phyloP scores from a whole-genome alignment of 2,888 invertebrate species.

The Drosophila cognata region DNA sequence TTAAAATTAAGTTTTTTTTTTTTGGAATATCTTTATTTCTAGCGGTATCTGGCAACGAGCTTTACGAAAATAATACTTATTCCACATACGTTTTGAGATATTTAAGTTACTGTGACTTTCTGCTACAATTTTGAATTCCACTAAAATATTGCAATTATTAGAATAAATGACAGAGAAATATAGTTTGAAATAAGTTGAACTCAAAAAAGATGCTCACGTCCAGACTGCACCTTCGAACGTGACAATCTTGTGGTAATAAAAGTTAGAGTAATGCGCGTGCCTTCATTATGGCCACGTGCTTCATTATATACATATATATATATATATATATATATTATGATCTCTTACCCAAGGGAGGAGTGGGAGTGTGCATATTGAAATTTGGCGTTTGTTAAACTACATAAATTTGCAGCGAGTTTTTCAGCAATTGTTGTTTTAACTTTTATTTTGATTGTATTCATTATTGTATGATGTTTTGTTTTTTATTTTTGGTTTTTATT shows the following conservation, averaged over 20 bases:
- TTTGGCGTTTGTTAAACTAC: constrained; percentile 71
- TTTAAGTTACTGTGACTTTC: neutral
- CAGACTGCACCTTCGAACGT: constrained; percentile 31
- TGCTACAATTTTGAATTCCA: no score
- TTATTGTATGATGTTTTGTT: constrained; percentile 63
- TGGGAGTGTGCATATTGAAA: constrained; percentile 42
- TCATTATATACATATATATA: constrained; percentile 3
- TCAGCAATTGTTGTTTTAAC: constrained; percentile 2
- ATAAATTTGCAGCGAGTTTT: constrained; percentile 6
- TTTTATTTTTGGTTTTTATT: constrained; percentile 68
- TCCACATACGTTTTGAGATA: neutral
- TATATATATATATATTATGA: neutral
- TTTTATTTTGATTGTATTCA: constrained; percentile 28
- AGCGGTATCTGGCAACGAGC: no score
- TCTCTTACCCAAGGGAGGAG: constrained; percentile 7
- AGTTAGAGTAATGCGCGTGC: constrained; percentile 16
- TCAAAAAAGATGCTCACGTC: neutral
- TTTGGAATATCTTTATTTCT: no score
- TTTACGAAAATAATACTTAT: neutral
- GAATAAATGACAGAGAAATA: neutral
- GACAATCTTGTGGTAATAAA: constrained; percentile 31
- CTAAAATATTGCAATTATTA: neutral
- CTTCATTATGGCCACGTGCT: constrained; percentile 43
- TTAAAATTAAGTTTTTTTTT: no score
- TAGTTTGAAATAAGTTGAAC: neutral